Evolutionary conservation across 23 tunicate genomes (phyloP).

Genomic region (Ascidia mentula): DNA sequence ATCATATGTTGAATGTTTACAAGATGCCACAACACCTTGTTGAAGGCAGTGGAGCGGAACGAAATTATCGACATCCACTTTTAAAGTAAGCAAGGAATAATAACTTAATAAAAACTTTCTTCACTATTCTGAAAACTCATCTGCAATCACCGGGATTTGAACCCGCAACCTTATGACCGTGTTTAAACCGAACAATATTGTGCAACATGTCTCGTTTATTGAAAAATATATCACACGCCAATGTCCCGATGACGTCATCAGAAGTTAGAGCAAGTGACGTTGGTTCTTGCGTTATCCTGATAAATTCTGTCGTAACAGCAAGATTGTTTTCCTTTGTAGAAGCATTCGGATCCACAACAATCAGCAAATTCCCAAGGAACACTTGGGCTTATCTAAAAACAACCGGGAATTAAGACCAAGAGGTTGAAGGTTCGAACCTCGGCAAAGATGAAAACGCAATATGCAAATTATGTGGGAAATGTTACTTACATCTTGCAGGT

Average conservation of each 20-base stretch:
- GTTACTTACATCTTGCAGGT: slow-evolving; percentile 1
- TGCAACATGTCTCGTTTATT: too few species aligned
- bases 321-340: slow-evolving; percentile 41
- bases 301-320: slow-evolving; percentile 78
- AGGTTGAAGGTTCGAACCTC: background rate
- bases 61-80: too few species aligned
- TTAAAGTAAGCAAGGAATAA: too few species aligned
- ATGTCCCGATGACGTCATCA: background rate
- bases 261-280: slow-evolving; percentile 6
- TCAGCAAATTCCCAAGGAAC: slow-evolving; percentile 69
- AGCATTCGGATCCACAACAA: slow-evolving; percentile 76
- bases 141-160: too few species aligned
- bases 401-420: background rate
- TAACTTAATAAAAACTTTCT: too few species aligned
- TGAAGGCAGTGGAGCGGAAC: too few species aligned
- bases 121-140: too few species aligned
- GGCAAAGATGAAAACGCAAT: background rate
- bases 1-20: too few species aligned
- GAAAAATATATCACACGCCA: background rate
- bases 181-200: too few species aligned
- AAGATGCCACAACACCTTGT: too few species aligned
- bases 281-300: slow-evolving; percentile 17
- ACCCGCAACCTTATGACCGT: too few species aligned
- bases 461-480: background rate
- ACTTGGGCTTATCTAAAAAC: slow-evolving; percentile 51